Evolutionary conservation across 2,888 invertebrate genomes (phyloP), one percentile per base, ranked within the genome.

Genomic region (Caenorhabditis sulstoni): DNA sequence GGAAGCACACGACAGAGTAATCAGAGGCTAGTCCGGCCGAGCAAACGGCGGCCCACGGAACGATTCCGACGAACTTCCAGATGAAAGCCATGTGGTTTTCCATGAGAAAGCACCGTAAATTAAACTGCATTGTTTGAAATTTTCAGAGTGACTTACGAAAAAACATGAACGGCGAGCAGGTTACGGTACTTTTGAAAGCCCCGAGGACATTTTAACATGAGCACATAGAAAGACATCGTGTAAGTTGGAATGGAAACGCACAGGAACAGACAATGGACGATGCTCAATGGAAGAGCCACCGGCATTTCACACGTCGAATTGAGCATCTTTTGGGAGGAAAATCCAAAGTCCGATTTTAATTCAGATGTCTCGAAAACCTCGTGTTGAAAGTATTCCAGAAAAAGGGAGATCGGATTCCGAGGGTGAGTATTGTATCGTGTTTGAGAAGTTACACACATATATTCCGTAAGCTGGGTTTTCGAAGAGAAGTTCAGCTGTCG

Each of bases 81-180:
- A 55, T 1, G 7, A 55, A 9, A 8, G 55, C 18, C 55, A 55
- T 55, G 39, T 55, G 55, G 9, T 37, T n/a, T 37, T 55, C 55
- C 37, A 55, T 55, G 37, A 39, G 37, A 14, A 55, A n/a, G 16
- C 55, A 55, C 9, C 45, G 7, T 45, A 8, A 45, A 16, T 11
- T 37, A 14, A 11, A 9, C 18, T 16, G 1, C 16, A 3, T 16
- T 47, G 3, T 16, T 8, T 3, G n/a, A 20, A 8, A 8, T 16
- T 16, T 18, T 5, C 9, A 47, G 16, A 18, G 8, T 5, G 9
- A 2, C 47, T 47, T n/a, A 47, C 55, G 55, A 8, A 1, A 18
- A 0, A n/a, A 55, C 20, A 20, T 55, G 55, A 12, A 37, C 3
- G 5, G 37, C 39, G 18, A 55, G 20, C 18, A 55, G 11, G 18